Evolutionary conservation across 1,140 invertebrate species (phyloP), one percentile per base, ranked within the genome.

Genomic region (Nixonia krombeini): DNA sequence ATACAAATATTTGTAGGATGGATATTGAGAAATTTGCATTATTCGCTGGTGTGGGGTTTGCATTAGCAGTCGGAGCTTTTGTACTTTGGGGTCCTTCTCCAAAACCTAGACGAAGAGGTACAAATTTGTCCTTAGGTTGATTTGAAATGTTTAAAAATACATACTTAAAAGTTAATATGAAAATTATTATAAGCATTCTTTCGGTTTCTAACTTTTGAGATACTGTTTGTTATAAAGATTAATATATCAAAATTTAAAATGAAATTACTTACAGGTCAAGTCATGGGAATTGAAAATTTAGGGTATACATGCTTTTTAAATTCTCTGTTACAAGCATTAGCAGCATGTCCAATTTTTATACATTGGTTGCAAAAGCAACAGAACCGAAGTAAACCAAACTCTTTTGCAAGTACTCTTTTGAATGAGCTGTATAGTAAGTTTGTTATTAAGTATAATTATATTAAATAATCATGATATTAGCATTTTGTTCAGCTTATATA

Each of bases 271-370:
- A n/a, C 65, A 79, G 92, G 92, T 17, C 89, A 91, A 74, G 88
- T 94, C 41, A 87, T 91, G 50, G 94, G 94, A 9, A 87, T 96
- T 4, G 90, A 91, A 55, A 96, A 96, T 86, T 88, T 95, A 53
- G 94, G 94, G 26, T 90, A 92, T 55, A 94, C 94, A 7, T 96
- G 94, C 77, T 96, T 95, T 80, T 82, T 96, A 5, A 96, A 96
- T 85, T 93, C 93, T 0, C 81, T 96, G 15, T 81, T 96, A 8
- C 94, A 96, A 85, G 91, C 93, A 5, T 77, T 96, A 17, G 92
- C 93, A 18, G 90, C 94, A 8, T 95, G 91, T 78, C 91, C 93
- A 52, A 89, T 88, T 38, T 93, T 96, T 75, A 88, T 92, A 21
- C 86, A 88, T 5, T 97, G 95, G 94, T 81, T 97, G n/a, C 86